Evolutionary conservation across 1,140 invertebrate species (phyloP), one percentile per base, ranked within the genome.

Genomic region (Chironomus striatipennis): DNA sequence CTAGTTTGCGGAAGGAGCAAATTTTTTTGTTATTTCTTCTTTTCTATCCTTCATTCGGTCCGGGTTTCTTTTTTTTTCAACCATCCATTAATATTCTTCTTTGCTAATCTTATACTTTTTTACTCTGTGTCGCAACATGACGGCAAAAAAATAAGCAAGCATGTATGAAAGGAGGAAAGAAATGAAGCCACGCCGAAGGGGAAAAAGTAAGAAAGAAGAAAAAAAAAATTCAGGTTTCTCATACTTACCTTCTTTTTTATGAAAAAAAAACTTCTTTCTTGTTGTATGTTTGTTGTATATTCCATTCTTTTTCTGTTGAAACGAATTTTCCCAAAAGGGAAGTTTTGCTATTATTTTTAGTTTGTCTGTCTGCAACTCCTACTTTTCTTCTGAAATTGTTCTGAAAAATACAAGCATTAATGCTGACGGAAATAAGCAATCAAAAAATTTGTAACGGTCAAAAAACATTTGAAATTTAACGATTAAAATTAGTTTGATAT

Each of bases 171-270:
- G 47, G n/a, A 57, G 12, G 12, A 57, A 57, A 57, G 47, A 57
- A 57, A 15, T 57, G 47, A 57, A 57, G 47, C 47, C 47, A 57
- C 12, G 47, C 47, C 47, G 1, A 57, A n/a, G n/a, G 47, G 47
- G 47, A 10, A 57, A 57, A 57, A 15, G 47, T 57, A 34, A 34
- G 24, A 34, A 34, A 12, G 43, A 47, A 47, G 43, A 47, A 47
- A 47, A 43, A 47, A 47, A 57, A 57, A 57, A 57, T 57, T 57
- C 47, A 57, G 47, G 47, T 57, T 57, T 57, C 47, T 57, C 47
- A 57, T 57, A 57, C n/a, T n/a, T n/a, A n/a, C 47, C 47, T 57
- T 57, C n/a, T 57, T 57, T 5, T 57, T n/a, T 4, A n/a, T n/a
- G n/a, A n/a, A n/a, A n/a, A n/a, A n/a, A n/a, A n/a, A 57, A n/a